These are phyloP conservation scores for Furnarius figulus DNA, from an alignment of 2,113 vertebrate species.

Conservation along the genomic window DNA sequence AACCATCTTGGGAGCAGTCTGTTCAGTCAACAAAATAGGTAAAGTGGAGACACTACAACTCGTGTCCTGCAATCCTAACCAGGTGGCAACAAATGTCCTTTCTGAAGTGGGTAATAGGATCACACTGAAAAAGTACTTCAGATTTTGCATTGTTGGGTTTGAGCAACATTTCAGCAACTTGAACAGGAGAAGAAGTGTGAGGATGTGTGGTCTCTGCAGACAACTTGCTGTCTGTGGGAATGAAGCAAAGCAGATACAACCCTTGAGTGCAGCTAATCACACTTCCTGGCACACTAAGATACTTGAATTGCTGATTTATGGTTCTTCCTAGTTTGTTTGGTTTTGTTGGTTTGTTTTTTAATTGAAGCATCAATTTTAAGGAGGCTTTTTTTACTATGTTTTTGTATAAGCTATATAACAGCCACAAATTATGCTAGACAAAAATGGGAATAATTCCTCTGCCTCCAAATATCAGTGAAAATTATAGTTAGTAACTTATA, in stretches of 20 bases:
- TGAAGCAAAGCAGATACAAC: conserved; percentile 28
- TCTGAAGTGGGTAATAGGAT: not conserved
- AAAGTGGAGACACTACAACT: not conserved
- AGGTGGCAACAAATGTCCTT: not conserved
- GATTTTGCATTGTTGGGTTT: not conserved
- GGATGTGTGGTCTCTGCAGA: not conserved
- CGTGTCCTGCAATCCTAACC: not conserved
- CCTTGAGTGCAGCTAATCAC: not conserved
- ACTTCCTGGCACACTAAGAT: not conserved
- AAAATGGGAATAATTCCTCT: not conserved
- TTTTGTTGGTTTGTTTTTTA: not conserved
- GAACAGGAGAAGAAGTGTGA: not conserved
- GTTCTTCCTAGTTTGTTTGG: not conserved
- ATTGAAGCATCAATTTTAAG: not conserved
- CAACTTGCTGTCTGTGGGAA: not conserved
- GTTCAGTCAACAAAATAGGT: not conserved
- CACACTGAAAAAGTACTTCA: not conserved
- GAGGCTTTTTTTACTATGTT: not conserved
- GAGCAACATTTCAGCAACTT: not conserved
- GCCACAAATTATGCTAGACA: not conserved
- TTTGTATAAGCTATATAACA: not conserved
- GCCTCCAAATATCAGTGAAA: not conserved
- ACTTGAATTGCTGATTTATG: conserved; percentile 45
- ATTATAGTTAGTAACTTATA: not conserved
- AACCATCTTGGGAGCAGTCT: not conserved